phyloP scores from a whole-genome alignment of 2,888 invertebrate genomes.

The Ligdia adustata region DNA sequence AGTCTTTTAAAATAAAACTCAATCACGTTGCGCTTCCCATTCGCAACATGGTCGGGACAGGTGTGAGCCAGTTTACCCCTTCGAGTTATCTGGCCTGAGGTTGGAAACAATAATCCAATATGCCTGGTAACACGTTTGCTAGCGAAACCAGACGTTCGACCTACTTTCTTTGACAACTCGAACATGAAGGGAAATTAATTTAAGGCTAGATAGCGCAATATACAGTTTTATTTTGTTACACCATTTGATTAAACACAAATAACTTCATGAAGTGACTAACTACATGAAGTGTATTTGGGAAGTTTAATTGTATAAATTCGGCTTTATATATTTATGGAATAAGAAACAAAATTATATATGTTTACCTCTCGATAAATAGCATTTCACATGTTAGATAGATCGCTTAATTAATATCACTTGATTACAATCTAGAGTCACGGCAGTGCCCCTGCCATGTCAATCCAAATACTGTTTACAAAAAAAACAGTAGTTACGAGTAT shows the following conservation, averaged over 20 bases:
- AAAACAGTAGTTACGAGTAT: too few relatives aligned
- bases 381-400: too few relatives aligned
- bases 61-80: conserved; percentile 38
- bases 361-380: too few relatives aligned
- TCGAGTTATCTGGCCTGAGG: conserved; percentile 33
- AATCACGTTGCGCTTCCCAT: conserved; percentile 39
- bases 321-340: too few relatives aligned
- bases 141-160: conserved; percentile 66
- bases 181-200: conserved; percentile 70
- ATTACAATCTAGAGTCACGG: too few relatives aligned
- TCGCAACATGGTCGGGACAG: conserved; percentile 41
- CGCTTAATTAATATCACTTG: too few relatives aligned
- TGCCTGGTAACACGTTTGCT: conserved; percentile 38
- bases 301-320: too few relatives aligned
- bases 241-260: conserved; percentile 35
- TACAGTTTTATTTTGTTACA: conserved; percentile 44
- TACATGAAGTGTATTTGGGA: too few relatives aligned
- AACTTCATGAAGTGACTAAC: not conserved
- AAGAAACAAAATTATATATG: too few relatives aligned
- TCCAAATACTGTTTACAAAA: too few relatives aligned
- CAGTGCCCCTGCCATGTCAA: too few relatives aligned
- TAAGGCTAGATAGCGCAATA: conserved; percentile 49
- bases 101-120: conserved; percentile 50
- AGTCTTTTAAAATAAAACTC: conserved; percentile 34
- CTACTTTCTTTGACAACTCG: conserved; percentile 70